Conservation (phyloP, 2,888 invertebrate genomes). For the Odontothrips loti region DNA sequence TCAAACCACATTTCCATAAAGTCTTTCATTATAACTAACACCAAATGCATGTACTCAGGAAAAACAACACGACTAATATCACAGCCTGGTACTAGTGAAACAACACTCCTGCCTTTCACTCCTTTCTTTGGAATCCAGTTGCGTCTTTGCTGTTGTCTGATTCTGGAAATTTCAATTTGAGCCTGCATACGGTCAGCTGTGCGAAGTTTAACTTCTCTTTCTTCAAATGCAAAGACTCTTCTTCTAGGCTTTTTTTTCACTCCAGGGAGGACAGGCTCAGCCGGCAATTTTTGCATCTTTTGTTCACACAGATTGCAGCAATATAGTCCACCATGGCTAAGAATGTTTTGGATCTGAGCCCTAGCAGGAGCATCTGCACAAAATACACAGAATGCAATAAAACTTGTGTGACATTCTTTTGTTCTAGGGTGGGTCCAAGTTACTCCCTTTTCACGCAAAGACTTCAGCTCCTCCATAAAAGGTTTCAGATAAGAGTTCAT, state of each 20-base stretch:
- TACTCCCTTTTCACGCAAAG: background rate
- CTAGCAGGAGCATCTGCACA: background rate
- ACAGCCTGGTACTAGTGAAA: background rate
- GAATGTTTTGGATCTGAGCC: background rate
- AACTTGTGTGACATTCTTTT: background rate
- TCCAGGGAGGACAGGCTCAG: background rate
- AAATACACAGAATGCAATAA: background rate
- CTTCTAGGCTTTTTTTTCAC: background rate
- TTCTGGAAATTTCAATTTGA: background rate
- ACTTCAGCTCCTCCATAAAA: background rate
- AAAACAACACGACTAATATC: background rate
- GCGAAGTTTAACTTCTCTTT: background rate
- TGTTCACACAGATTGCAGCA: background rate
- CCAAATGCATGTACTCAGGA: background rate
- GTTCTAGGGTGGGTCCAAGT: background rate
- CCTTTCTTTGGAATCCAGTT: background rate
- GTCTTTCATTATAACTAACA: background rate
- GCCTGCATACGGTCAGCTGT: background rate
- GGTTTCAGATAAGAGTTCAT: background rate
- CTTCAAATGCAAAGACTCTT: background rate
- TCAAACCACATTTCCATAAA: background rate
- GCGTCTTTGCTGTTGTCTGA: background rate
- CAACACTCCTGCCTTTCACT: background rate
- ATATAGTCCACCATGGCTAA: background rate
- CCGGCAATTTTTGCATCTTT: background rate